Conservation (phyloP, 92 coral and sea anemone species). For the Zoanthus sociatus region DNA sequence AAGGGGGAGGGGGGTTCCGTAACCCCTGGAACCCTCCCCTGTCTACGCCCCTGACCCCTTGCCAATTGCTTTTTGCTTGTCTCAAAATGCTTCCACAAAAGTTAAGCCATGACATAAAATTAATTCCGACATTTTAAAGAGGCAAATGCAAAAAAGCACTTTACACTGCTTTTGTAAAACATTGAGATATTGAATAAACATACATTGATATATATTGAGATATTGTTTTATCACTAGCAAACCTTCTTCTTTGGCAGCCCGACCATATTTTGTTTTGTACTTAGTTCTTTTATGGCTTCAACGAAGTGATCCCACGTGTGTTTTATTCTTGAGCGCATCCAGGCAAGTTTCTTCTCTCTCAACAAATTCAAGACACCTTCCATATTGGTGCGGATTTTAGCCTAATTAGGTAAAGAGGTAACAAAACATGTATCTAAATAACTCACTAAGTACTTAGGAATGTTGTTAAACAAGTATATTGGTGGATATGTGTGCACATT, state of each 20-base stretch:
- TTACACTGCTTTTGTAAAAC: too few relatives aligned
- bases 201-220: too few relatives aligned
- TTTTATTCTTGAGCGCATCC: slow-evolving; percentile 72
- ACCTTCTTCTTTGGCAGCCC: slow-evolving; percentile 64
- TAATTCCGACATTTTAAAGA: too few relatives aligned
- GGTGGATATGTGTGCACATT: not conserved
- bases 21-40: too few relatives aligned
- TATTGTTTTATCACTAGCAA: not conserved
- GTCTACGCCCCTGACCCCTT: too few relatives aligned
- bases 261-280: slow-evolving; percentile 40
- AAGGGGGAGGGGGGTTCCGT: too few relatives aligned
- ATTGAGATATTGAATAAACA: not conserved
- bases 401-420: not conserved
- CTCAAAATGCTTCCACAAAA: too few relatives aligned
- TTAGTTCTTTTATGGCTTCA: slow-evolving; percentile 60
- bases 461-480: not conserved
- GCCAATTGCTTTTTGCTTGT: too few relatives aligned
- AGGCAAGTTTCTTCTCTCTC: slow-evolving; percentile 47
- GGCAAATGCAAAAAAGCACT: too few relatives aligned
- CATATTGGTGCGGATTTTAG: slow-evolving; percentile 65
- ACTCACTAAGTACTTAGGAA: not conserved
- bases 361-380: slow-evolving; percentile 64
- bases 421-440: not conserved
- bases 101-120: too few relatives aligned
- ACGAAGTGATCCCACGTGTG: slow-evolving; percentile 77